A percentile compares a stretch with the other conserved stretches of the same genome.
Evolutionary conservation across 2,797 vertebrate genomes (phyloP).

Genomic region (Bucorvus abyssinicus): DNA sequence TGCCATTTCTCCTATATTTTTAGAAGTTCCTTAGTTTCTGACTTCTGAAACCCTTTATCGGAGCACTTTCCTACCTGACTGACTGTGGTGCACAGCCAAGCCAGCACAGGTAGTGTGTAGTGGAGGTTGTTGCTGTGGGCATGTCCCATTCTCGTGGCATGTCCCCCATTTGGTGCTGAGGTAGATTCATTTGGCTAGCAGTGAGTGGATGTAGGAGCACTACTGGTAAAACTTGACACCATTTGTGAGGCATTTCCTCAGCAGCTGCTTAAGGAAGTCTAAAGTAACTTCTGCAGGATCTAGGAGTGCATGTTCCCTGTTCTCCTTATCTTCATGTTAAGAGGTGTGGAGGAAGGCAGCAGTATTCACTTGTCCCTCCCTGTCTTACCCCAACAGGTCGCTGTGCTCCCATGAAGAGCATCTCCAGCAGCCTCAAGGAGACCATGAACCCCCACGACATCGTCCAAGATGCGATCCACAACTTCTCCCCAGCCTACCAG

Average conservation of each 20-base stretch:
- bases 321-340: not conserved
- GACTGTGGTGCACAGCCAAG: not conserved
- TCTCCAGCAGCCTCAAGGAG: conserved; percentile 98
- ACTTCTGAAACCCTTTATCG: not conserved
- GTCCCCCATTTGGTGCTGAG: not conserved
- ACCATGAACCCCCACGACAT: conserved; percentile 98
- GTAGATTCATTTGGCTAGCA: not conserved
- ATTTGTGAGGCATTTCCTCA: not conserved
- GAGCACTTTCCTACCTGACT: not conserved
- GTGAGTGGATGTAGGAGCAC: not conserved
- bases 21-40: not conserved
- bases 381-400: conserved; percentile 78
- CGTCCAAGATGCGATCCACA: conserved; percentile 97
- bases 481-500: conserved; percentile 99
- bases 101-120: not conserved
- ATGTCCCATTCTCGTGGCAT: not conserved
- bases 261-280: not conserved
- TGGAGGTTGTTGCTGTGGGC: not conserved
- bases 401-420: conserved; percentile 98
- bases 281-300: not conserved
- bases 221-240: not conserved
- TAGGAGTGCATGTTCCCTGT: not conserved
- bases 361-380: not conserved
- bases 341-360: not conserved
- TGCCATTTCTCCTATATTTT: not conserved